Base-by-base conservation (phyloP, 2,113 vertebrate species). In the Pomatostomus ruficeps region DNA sequence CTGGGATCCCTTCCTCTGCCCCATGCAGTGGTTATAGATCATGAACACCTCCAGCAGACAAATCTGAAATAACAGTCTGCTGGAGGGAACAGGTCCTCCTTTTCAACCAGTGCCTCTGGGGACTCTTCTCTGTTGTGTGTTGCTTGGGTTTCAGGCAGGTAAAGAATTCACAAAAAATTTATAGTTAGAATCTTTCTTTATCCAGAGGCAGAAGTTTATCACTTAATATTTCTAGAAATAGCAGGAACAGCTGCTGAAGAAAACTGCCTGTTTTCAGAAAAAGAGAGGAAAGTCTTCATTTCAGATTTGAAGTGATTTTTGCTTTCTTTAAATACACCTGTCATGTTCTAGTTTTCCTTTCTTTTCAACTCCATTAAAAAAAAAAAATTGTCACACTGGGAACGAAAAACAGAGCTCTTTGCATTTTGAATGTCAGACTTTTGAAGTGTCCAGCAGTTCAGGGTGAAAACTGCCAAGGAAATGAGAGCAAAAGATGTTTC, bases 1-100 rank as follows among this genome's bases (percentile, higher is more conserved):
- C 33, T 21, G 33, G 35, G 35, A 40, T 45, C 28, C 52, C 21
- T 40, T 20, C 40, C 20, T 36, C 38, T 21, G 11, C 15, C 10
- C 14, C 12, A 3, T 4, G 0, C 1, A 1, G 36, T 7, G 22
- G 11, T 48, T n/a, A 36, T 11, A 17, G 19, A 35, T 43, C 16
- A 17, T 1, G 22, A 58, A 8, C 45, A 33, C 15, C 43, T 52
- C 26, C 15, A 42, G 63, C 23, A 86, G 38, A 61, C 28, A 68
- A 12, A 38, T 38, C 46, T 61, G n/a, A 77, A 77, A 29, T 29
- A 78, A 52, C 23, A 52, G 10, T 10, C 35, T 48, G 16, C 26
- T 67, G 29, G 42, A 61, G 28, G 20, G 35, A 36, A 45, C 33
- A 84, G 18, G 36, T 48, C 73, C 43, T 72, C 23, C 14, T 78